Evolutionary conservation across 1,140 invertebrate genomes (phyloP), one percentile per base, ranked within the genome.

Genomic region (Semibalanus balanoides): DNA sequence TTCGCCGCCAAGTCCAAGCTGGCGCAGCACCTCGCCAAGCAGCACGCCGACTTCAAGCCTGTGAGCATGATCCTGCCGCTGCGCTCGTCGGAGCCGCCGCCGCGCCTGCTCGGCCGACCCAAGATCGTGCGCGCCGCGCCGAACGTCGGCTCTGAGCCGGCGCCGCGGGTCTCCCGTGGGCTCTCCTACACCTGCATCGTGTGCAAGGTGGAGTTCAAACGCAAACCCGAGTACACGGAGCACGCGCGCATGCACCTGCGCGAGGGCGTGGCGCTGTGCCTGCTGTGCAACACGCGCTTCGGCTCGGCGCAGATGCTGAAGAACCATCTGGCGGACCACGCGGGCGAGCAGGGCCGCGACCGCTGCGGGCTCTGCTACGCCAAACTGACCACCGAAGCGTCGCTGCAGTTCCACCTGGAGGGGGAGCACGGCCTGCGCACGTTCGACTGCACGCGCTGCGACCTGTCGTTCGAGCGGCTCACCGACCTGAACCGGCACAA

Each of bases 221-320:
- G 70, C 29, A 28, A 30, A 27, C 29, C 70, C 28, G 70, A 28
- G 3, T 72, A 72, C 29, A 30, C 29, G 3, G 29, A 29, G 70
- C 70, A 72, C n/a, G 70, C 25, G 70, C 70, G 70, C 25, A 11
- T 29, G 29, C 70, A 72, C n/a, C 70, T 72, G 70, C 28, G 29
- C 11, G 28, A 72, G 0, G 70, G 70, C 29, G 70, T 72, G 70
- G 19, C 70, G 0, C n/a, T 72, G n/a, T 72, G 70, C 29, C 70
- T 72, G 70, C 70, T 72, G 70, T 72, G 70, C 70, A 72, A 72
- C 29, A 29, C 29, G 28, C 28, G 70, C 70, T 72, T 72, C 70
- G 70, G 9, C 29, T 7, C n/a, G 3, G 19, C 3, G 9, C 11
- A 72, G n/a, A 30, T 30, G 70, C 70, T 72, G 3, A 72, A 72